A percentile compares a stretch with the other conserved stretches of the same genome.
phyloP scores from a whole-genome alignment of 1,140 invertebrate genomes.

The Brachionus koreanus region DNA sequence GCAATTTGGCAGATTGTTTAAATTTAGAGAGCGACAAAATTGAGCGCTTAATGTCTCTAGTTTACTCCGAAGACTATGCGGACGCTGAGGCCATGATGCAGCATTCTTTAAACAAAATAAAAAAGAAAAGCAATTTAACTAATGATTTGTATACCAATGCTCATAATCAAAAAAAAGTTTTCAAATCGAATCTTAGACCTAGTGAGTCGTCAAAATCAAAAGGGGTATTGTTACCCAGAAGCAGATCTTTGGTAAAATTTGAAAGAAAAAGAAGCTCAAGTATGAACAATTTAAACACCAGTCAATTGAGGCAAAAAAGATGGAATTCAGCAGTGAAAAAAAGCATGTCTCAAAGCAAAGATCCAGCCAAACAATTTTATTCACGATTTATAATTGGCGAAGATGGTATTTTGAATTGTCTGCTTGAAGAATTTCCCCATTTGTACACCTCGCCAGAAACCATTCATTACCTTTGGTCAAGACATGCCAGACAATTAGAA shows the following conservation, averaged over 20 bases:
- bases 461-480: conserved; percentile 56
- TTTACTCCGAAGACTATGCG: conserved; percentile 17
- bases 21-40: neutral
- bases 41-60: neutral
- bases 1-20: neutral
- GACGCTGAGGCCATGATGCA: conserved; percentile 25
- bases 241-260: conserved; percentile 18
- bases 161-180: neutral
- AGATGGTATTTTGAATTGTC: conserved; percentile 26
- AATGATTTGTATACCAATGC: conserved; percentile 22
- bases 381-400: conserved; percentile 15
- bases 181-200: neutral
- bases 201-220: conserved; percentile 1
- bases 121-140: conserved; percentile 15
- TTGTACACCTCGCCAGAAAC: conserved; percentile 55
- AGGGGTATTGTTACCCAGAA: neutral
- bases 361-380: conserved; percentile 15
- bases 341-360: conserved; percentile 6
- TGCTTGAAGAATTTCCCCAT: conserved; percentile 56
- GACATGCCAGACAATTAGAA: conserved; percentile 53
- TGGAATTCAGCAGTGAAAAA: neutral
- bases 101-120: conserved; percentile 1
- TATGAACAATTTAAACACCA: neutral
- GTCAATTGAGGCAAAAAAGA: neutral
- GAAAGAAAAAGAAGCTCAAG: conserved; percentile 19